phyloP scores from a whole-genome alignment of 64 coral and sea anemone genomes.

The Pocillopora verrucosa region DNA sequence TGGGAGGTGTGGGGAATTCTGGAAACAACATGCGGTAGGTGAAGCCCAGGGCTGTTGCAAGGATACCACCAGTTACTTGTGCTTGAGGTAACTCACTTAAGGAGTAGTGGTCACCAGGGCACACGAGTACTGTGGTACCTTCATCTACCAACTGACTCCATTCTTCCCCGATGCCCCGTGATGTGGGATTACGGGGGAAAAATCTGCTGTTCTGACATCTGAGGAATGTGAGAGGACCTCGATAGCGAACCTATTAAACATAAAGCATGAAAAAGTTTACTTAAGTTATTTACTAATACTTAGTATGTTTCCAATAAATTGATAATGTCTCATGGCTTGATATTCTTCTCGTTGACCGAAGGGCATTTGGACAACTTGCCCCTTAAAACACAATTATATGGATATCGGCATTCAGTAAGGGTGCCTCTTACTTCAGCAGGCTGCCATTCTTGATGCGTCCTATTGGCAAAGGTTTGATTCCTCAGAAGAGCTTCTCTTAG shows the following conservation, averaged over 20 bases:
- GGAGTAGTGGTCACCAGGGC: conserved; percentile 46
- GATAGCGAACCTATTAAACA: background rate
- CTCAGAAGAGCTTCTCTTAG: conserved; percentile 9
- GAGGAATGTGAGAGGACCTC: conserved; percentile 1
- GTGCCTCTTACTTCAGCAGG: background rate
- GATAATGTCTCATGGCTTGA: too few relatives aligned
- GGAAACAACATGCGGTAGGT: conserved; percentile 34
- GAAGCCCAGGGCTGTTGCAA: conserved; percentile 12
- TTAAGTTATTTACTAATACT: too few relatives aligned
- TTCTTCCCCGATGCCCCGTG: background rate
- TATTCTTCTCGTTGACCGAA: too few relatives aligned
- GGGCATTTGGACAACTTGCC: too few relatives aligned
- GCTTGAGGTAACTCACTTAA: conserved; percentile 34
- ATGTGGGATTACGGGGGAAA: background rate
- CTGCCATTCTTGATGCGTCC: conserved; percentile 25
- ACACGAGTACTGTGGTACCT: conserved; percentile 14
- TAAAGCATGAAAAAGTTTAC: too few relatives aligned
- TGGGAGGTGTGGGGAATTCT: conserved; percentile 5
- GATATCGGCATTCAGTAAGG: too few relatives aligned
- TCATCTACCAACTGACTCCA: conserved; percentile 36
- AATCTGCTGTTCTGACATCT: conserved; percentile 12
- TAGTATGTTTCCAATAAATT: too few relatives aligned
- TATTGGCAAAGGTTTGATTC: conserved; percentile 6
- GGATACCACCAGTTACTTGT: background rate
- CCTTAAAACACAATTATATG: too few relatives aligned